Evolutionary conservation across 2,797 vertebrate genomes (phyloP).

Genomic region (Lepus townsendii): DNA sequence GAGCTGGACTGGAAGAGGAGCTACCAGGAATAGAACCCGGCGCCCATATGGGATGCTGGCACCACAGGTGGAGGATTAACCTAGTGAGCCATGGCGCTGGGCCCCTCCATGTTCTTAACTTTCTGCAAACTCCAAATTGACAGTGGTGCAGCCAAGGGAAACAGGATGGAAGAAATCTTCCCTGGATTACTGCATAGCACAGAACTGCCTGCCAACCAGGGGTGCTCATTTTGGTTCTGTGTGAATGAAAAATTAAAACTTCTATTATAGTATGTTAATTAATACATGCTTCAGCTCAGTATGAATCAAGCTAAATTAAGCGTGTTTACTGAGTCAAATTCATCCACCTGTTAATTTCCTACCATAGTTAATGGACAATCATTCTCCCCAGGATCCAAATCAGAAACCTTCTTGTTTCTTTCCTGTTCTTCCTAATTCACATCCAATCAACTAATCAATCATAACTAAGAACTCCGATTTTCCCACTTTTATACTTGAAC

Average conservation of each 20-base stretch:
- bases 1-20: no score
- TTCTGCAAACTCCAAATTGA: neutral
- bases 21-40: no score
- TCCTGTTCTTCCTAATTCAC: neutral
- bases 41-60: no score
- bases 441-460: neutral
- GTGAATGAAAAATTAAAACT: constrained; percentile 5
- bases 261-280: neutral
- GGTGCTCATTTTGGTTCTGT: neutral
- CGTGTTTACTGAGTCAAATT: constrained; percentile 11
- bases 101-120: no score
- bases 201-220: neutral
- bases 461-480: neutral
- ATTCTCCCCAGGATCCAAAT: neutral
- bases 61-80: no score
- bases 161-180: neutral
- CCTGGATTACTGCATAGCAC: neutral
- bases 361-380: neutral
- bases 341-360: neutral
- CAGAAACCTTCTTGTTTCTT: neutral
- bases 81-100: no score
- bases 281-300: constrained; percentile 9
- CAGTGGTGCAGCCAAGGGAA: neutral
- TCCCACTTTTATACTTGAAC: neutral
- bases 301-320: constrained; percentile 1